Base-by-base conservation (phyloP, 2,888 invertebrate genomes). In the Plagodis dolabraria region DNA sequence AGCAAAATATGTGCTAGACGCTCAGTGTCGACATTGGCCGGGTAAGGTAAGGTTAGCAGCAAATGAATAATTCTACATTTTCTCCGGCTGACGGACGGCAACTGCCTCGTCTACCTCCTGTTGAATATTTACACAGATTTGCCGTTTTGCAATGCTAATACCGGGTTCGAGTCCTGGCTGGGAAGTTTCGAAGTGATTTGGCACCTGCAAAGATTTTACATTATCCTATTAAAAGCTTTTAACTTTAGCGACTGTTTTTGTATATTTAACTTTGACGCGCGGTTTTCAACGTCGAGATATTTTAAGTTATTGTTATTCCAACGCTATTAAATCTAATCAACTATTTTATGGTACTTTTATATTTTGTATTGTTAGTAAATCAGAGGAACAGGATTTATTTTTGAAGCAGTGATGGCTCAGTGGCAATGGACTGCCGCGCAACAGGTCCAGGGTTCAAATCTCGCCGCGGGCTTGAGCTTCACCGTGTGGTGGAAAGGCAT, bases 101-200 rank as follows among this genome's bases (percentile, higher is more conserved):
- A 50, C 40, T 33, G 49, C 45, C 50, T 11, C 47, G 57, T 51
- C 40, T 38, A 47, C n/a, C 22, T 43, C 48, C 33, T 34, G 45
- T 45, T n/a, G 70, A 66, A 68, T 67, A 64, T 67, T 69, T 68
- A 67, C 60, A 63, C 58, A 57, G 69, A 68, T 67, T 66, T 63
- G 60, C 64, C 62, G 57, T 72, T 72, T 70, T 66, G 70, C 72
- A 69, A 68, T 68, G 67, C 70, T 65, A 69, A 72, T 72, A 35
- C 33, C 42, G 47, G 55, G 62, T 61, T 60, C 48, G 46, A 59
- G 57, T 57, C 54, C 36, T 47, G 58, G 11, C 60, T 40, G 33
- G 33, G 12, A 59, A 53, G 49, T 53, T 59, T 49, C 6, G 7
- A 38, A 54, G 55, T 11, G 7, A 42, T 7, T 46, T 35, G 47